Evolutionary conservation across 2,888 invertebrate genomes (phyloP).

Genomic region (Agrypnus murinus): DNA sequence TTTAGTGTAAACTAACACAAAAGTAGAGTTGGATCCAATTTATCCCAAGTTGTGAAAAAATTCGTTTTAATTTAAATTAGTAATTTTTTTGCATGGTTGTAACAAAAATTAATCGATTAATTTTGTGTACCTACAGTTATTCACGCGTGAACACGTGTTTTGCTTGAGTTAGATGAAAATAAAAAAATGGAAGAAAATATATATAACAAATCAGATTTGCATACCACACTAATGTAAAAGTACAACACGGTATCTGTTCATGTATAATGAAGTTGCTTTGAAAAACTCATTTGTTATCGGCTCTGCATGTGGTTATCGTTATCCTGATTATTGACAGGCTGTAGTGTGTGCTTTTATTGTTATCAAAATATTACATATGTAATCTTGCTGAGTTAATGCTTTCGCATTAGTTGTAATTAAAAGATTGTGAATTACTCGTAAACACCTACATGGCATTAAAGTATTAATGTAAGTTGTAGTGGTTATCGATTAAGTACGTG

Average conservation of each 20-base stretch:
- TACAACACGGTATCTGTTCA: neutral
- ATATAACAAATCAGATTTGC: conserved; percentile 1
- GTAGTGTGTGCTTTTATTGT: neutral
- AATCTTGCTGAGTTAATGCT: no score
- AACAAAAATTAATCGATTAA: neutral
- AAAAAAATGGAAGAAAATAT: neutral
- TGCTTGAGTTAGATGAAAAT: no score
- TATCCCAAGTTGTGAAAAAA: neutral
- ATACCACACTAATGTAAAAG: neutral
- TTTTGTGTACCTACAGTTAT: no score
- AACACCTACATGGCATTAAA: no score
- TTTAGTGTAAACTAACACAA: neutral
- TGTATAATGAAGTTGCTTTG: conserved; percentile 16
- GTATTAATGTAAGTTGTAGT: no score
- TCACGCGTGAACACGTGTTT: neutral
- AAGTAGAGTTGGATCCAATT: neutral
- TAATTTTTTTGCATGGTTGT: neutral
- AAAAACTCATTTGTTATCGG: conserved; percentile 2
- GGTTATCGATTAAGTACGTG: no score
- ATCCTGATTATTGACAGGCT: conserved; percentile 1
- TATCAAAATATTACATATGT: no score
- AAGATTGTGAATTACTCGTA: no score
- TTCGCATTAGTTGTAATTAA: no score
- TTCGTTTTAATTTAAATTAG: neutral
- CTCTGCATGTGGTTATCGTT: conserved; percentile 10